Evolutionary conservation across 2,113 vertebrate genomes (phyloP).

Genomic region (Eolophus roseicapilla): DNA sequence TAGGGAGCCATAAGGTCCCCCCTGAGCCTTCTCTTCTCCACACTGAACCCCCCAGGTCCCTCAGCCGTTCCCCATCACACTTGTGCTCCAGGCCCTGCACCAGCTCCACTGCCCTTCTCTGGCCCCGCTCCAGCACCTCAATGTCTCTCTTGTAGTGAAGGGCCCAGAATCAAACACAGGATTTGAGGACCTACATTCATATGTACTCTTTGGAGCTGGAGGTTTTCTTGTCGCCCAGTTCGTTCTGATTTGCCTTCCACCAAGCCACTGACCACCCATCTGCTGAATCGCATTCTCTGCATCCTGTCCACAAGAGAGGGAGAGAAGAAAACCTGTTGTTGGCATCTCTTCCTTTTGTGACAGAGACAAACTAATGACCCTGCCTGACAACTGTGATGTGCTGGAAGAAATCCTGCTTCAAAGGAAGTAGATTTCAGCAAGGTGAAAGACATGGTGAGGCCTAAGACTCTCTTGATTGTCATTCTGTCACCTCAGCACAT

Average conservation of each 20-base stretch:
- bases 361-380: not conserved
- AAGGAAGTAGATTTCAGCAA: not conserved
- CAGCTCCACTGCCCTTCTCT: not conserved
- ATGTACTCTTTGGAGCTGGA: constrained; percentile 91
- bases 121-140: not conserved
- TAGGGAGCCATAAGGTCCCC: no score
- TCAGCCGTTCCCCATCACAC: no score
- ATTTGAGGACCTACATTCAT: constrained; percentile 81
- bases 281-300: constrained; percentile 98
- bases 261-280: constrained; percentile 98
- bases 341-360: rapidly evolving
- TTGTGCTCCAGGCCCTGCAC: not conserved
- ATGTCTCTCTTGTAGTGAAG: not conserved
- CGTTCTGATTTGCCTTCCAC: constrained; percentile 96
- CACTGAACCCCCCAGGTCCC: no score
- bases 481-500: rapidly evolving
- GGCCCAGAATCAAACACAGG: not conserved
- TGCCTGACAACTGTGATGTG: rapidly evolving
- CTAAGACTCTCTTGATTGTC: not conserved
- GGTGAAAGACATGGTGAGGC: rapidly evolving
- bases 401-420: not conserved
- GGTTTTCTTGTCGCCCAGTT: constrained; percentile 99
- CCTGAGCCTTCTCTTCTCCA: no score
- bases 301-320: constrained; percentile 74
- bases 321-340: not conserved